Percentiles rank a stretch among this genome's conserved stretches.
phyloP scores from a whole-genome alignment of 1,140 invertebrate species.

The Cardiocondyla obscurior region DNA sequence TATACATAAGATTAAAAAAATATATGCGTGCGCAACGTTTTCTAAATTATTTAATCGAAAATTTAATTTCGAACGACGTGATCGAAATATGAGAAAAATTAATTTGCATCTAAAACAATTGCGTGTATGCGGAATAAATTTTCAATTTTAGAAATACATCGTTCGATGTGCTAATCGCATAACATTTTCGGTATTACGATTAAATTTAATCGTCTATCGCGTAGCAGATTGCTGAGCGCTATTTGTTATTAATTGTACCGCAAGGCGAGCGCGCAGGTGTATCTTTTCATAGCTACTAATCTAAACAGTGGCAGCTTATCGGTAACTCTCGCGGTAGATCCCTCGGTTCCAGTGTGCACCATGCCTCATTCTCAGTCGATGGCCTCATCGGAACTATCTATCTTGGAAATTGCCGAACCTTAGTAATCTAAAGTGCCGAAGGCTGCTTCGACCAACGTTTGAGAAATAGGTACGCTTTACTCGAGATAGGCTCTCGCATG shows the following conservation, averaged over 20 bases:
- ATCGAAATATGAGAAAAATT: neutral
- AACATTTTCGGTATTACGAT: neutral
- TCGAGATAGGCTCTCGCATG: slow-evolving; percentile 21
- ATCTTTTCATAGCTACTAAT: slow-evolving; percentile 24
- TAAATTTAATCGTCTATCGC: neutral
- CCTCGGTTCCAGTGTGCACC: slow-evolving; percentile 5
- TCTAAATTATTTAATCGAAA: neutral
- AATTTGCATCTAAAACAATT: neutral
- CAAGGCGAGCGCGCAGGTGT: neutral
- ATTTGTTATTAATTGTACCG: slow-evolving; percentile 3
- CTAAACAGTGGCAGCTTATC: slow-evolving; percentile 27
- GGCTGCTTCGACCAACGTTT: slow-evolving; percentile 40
- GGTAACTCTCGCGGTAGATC: slow-evolving; percentile 7
- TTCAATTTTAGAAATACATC: neutral
- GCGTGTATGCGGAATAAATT: neutral
- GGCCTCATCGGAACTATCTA: slow-evolving; percentile 60
- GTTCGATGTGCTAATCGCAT: neutral
- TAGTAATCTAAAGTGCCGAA: slow-evolving; percentile 64
- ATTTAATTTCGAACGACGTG: too few relatives aligned
- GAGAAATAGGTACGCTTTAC: slow-evolving; percentile 44
- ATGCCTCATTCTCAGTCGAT: slow-evolving; percentile 50
- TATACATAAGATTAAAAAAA: too few relatives aligned
- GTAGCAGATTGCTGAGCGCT: neutral
- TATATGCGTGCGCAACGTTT: too few relatives aligned
- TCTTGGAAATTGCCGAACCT: slow-evolving; percentile 60